phyloP scores from a whole-genome alignment of 2,888 invertebrate genomes.

The Xanthorhoe designata region DNA sequence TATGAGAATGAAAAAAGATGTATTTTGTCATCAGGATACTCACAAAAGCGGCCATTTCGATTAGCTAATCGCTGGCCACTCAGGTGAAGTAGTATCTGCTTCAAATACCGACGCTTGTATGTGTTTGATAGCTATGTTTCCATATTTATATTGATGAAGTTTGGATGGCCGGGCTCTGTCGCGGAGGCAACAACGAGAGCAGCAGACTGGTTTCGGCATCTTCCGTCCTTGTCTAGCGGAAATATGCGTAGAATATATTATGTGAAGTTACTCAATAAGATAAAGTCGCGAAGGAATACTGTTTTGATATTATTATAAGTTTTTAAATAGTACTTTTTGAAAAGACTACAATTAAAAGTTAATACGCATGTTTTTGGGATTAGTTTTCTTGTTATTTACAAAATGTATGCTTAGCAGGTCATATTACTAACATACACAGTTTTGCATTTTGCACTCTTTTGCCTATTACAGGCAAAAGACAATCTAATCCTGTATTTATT shows the following conservation, averaged over 20 bases:
- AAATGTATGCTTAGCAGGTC: too few relatives aligned
- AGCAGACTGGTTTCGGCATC: conserved; percentile 64
- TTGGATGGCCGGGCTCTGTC: conserved; percentile 57
- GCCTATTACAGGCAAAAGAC: too few relatives aligned
- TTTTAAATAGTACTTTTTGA: conserved; percentile 43
- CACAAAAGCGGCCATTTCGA: conserved; percentile 80
- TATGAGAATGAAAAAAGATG: neutral
- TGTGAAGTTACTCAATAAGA: conserved; percentile 69
- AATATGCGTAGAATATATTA: conserved; percentile 72
- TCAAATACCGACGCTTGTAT: conserved; percentile 76
- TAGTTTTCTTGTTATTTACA: too few relatives aligned
- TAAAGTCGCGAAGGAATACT: conserved; percentile 42
- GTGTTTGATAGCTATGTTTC: conserved; percentile 65
- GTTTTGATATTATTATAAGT: conserved; percentile 45
- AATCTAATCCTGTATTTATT: too few relatives aligned
- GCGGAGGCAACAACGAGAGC: conserved; percentile 66
- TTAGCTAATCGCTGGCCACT: conserved; percentile 84
- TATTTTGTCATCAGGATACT: conserved; percentile 54
- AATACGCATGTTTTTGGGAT: too few relatives aligned
- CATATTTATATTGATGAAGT: conserved; percentile 77
- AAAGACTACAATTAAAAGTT: too few relatives aligned
- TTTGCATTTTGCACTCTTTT: too few relatives aligned
- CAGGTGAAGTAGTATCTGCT: conserved; percentile 66
- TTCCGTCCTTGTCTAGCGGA: conserved; percentile 78
- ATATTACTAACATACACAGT: too few relatives aligned